phyloP scores from a whole-genome alignment of 2,797 vertebrate species.

The Hafferia zeledoni region DNA sequence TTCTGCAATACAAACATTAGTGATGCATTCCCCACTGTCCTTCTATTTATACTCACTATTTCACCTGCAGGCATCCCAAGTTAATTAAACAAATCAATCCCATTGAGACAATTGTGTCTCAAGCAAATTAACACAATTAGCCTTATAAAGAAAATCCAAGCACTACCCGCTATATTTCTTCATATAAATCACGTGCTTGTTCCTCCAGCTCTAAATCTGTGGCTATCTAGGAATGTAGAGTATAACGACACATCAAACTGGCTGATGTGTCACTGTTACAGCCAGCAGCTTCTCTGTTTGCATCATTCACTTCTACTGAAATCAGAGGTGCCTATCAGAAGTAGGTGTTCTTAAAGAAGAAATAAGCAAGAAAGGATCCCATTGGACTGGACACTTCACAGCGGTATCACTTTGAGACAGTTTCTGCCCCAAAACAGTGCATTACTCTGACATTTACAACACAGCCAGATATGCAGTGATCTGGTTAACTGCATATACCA shows the following conservation, averaged over 20 bases:
- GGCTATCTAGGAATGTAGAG: slow-evolving; percentile 36
- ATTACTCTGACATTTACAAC: not conserved
- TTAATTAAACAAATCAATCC: slow-evolving; percentile 73
- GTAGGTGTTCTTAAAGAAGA: not conserved
- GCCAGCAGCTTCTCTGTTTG: not conserved
- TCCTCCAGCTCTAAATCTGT: not conserved
- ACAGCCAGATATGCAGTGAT: not conserved
- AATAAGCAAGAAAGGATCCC: not conserved
- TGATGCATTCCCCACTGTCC: slow-evolving; percentile 64
- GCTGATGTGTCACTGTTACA: not conserved
- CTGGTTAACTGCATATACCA: not conserved
- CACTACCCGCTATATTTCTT: not conserved
- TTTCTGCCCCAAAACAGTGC: not conserved
- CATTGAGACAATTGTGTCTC: slow-evolving; percentile 68
- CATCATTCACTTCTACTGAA: not conserved
- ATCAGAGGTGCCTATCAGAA: not conserved
- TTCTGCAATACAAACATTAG: slow-evolving; percentile 66
- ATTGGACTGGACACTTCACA: not conserved
- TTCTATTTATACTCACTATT: slow-evolving; percentile 68
- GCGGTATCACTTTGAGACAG: not conserved
- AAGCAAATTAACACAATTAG: slow-evolving; percentile 71
- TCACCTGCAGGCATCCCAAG: slow-evolving; percentile 66
- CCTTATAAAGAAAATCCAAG: slow-evolving; percentile 40
- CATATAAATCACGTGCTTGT: not conserved
- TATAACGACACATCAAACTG: not conserved